Base-by-base conservation (phyloP, 2,113 vertebrate species). In the Nothoprocta perdicaria region DNA sequence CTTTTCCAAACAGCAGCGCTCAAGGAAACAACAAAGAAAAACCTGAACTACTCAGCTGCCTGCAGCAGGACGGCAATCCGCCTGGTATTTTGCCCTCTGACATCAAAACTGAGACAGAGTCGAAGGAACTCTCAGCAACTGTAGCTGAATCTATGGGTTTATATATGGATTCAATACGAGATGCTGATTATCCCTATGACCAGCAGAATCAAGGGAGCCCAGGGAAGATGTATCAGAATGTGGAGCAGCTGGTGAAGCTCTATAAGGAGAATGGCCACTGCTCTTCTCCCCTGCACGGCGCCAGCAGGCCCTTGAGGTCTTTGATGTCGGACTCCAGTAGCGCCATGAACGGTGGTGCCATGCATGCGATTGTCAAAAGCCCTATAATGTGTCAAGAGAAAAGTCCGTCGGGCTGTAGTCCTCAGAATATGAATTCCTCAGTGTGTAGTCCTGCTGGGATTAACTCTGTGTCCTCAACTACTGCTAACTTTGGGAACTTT, bases 71-170 rank as follows among this genome's bases (percentile, higher is more conserved):
- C 93, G 97, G 75, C 69, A 97, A 95, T 95, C 98, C 97, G 66
- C 96, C 98, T 92, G 96, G 98, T 95, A 97, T 98, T 96, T 95
- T 98, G 91, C 96, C 97, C 71, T 98, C 98, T 86, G 98, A 98
- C 92, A 98, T 98, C 95, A 98, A 99, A 96, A 97, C 98, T 0
- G 99, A 99, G 95, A 97, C 98, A 4, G 99, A 99, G 95, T 98
- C 99, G 5, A 99, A 99, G 96, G 99, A 99, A 96, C 99, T 99
- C 86, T 99, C 99, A 35, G 99, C 98, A 57, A 98, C 99, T 1
- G 99, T 99, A 86, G 99, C 99, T 0, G 99, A 99, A 96, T 99
- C 99, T 78, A 99, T 99, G 99, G 99, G 99, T 86, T 97, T 99
- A 31, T 99, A 99, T 88, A 99, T 99, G 99, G 99, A 99, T 93